Conservation (phyloP, 2,113 vertebrate genomes). For the Crotalus horridus region DNA sequence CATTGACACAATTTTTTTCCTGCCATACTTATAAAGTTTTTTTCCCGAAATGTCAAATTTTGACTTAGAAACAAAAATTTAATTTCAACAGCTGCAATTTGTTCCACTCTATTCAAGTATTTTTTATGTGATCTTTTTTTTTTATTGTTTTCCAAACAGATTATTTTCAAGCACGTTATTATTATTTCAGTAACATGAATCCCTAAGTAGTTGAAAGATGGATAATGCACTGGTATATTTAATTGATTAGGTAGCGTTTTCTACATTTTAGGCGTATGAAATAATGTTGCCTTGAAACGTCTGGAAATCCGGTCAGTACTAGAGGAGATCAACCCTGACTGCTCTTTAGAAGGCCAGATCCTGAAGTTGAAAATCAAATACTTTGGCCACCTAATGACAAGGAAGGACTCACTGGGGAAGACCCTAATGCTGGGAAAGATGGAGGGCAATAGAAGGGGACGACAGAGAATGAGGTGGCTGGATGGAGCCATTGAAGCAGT, state of each 20-base stretch:
- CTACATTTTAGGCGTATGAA: background rate
- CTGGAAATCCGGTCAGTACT: background rate
- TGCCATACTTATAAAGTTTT: background rate
- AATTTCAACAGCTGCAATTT: background rate
- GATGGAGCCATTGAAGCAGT: too few relatives aligned
- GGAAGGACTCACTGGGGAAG: too few relatives aligned
- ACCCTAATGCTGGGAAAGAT: too few relatives aligned
- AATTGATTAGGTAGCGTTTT: background rate
- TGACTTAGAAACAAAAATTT: background rate
- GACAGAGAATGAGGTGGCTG: too few relatives aligned
- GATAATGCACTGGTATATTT: background rate
- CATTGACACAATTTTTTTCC: background rate
- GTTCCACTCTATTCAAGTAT: background rate
- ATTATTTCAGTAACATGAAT: background rate
- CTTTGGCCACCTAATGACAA: too few relatives aligned
- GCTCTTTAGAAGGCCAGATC: too few relatives aligned
- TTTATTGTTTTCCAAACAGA: background rate
- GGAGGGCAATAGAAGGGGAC: too few relatives aligned
- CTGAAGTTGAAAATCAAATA: too few relatives aligned
- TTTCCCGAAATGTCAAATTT: background rate
- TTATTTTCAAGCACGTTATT: background rate
- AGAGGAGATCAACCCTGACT: too few relatives aligned
- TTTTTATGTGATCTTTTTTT: background rate
- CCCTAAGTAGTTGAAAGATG: background rate
- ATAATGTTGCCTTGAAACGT: background rate